Conservation (phyloP, 2,888 invertebrate genomes). For the Girardia tigrina region DNA sequence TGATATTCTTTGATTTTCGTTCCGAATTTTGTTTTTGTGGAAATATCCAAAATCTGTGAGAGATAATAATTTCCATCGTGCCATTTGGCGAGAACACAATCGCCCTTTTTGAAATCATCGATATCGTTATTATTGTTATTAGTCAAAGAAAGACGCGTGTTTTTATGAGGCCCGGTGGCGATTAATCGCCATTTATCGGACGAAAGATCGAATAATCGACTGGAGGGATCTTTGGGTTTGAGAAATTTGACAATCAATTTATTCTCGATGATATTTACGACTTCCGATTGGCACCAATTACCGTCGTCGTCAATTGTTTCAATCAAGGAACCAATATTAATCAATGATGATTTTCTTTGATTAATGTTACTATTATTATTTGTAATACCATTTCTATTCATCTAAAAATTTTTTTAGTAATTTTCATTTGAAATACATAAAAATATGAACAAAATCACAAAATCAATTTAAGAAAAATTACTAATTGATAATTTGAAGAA, state of each 20-base stretch:
- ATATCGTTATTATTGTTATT: not conserved
- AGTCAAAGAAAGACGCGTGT: not conserved
- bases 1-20: slow-evolving; percentile 8
- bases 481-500: no score
- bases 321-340: not conserved
- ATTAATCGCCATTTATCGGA: slow-evolving; percentile 5
- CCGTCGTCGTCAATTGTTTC: not conserved
- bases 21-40: not conserved
- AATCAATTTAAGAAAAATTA: no score
- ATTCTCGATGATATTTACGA: slow-evolving; percentile 4
- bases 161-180: no score
- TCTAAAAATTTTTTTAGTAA: no score
- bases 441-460: no score
- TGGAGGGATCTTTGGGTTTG: not conserved
- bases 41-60: slow-evolving; percentile 1
- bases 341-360: not conserved
- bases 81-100: slow-evolving; percentile 2
- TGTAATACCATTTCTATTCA: not conserved
- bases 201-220: not conserved
- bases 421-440: no score
- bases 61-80: slow-evolving; percentile 1
- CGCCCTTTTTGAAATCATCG: not conserved
- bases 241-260: not conserved
- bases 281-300: not conserved
- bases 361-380: no score